These are phyloP conservation scores for Eupsittula cactorum DNA, from an alignment of 2,113 vertebrate species.

Conservation along the genomic window DNA sequence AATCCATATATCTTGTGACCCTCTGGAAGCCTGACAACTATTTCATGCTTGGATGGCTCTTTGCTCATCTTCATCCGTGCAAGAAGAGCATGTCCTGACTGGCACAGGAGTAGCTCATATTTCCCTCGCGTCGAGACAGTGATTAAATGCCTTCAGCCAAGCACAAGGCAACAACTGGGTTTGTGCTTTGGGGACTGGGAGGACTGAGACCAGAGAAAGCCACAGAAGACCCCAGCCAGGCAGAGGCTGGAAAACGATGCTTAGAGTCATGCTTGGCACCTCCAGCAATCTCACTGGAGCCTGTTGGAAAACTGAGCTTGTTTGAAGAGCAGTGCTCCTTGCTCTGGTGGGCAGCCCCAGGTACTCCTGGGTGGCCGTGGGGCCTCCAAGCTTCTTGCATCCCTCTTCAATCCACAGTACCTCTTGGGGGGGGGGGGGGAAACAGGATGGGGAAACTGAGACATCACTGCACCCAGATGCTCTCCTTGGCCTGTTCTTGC, in stretches of 20 bases:
- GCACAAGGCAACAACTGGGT: background rate
- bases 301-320: background rate
- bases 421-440: rapidly evolving
- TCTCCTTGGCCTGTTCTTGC: background rate
- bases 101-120: constrained; percentile 29
- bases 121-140: background rate
- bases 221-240: background rate
- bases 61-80: constrained; percentile 33
- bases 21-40: constrained; percentile 69
- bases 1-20: constrained; percentile 69
- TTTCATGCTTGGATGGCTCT: constrained; percentile 60
- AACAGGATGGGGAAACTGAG: background rate
- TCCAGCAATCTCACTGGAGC: background rate
- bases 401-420: background rate
- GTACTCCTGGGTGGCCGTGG: background rate
- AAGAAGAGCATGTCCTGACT: constrained; percentile 50
- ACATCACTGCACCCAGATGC: rapidly evolving
- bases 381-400: rapidly evolving
- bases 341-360: background rate
- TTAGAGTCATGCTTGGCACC: background rate
- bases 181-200: background rate
- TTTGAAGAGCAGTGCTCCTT: background rate
- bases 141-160: constrained; percentile 40
- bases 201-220: background rate
- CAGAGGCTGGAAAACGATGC: background rate